Evolutionary conservation across 2,113 vertebrate genomes (phyloP).

Genomic region (Hemiscyllium ocellatum): DNA sequence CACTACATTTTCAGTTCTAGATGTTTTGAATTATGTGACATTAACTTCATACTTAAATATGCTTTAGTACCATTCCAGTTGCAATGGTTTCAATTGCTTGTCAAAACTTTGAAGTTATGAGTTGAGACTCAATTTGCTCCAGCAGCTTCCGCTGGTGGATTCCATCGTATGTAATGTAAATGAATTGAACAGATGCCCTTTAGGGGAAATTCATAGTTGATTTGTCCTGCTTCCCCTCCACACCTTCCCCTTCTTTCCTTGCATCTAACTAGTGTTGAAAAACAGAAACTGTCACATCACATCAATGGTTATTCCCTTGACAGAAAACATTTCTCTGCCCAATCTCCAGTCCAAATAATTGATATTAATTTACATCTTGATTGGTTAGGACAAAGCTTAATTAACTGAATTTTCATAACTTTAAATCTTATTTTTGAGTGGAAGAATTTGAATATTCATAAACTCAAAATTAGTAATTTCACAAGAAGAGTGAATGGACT

Average conservation of each 20-base stretch:
- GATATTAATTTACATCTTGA: not conserved
- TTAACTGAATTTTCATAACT: not conserved
- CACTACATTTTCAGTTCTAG: not conserved
- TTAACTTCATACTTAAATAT: not conserved
- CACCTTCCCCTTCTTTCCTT: not conserved
- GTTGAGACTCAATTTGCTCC: not conserved
- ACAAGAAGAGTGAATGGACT: not conserved
- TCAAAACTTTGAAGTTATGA: conserved; percentile 2
- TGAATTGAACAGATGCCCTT: not conserved
- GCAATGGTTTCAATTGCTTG: not conserved
- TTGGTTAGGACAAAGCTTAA: not conserved
- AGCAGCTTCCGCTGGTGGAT: not conserved
- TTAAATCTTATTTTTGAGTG: not conserved
- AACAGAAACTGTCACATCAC: not conserved
- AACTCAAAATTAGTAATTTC: not conserved
- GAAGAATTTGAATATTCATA: not conserved
- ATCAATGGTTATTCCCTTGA: not conserved
- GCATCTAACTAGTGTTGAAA: not conserved
- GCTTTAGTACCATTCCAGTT: not conserved
- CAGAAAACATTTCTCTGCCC: not conserved
- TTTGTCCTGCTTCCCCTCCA: not conserved
- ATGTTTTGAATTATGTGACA: conserved; percentile 17
- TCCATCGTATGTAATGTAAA: not conserved
- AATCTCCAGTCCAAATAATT: conserved; percentile 12
- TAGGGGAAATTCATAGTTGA: not conserved